Base-by-base conservation (phyloP, 92 coral and sea anemone genomes). In the Zoanthus solanderi region DNA sequence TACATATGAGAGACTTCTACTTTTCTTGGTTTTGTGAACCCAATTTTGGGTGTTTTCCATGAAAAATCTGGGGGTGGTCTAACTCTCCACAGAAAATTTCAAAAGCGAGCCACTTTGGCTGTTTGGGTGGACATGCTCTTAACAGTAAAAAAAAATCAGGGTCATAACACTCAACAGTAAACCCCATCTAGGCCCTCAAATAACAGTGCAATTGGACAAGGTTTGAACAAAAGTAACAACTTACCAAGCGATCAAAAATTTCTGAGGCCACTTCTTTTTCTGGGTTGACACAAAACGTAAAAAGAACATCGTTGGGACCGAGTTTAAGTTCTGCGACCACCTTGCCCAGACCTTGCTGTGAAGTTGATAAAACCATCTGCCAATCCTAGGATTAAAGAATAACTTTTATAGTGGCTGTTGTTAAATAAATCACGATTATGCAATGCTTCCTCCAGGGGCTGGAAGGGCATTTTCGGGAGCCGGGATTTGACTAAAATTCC, bases 111-210 rank as follows among this genome's bases (percentile, higher is more conserved):
- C 58, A 53, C 58, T 53, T 53, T 53, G 58, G 58, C 58, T 53
- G 58, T 53, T 53, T 53, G 58, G 58, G 58, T 53, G 58, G 58
- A 53, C 58, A 53, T 53, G 58, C 58, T 53, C 58, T 53, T 53
- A 53, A 53, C 58, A 53, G 58, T 32, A 75, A 75, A 75, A 75
- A 75, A 75, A 75, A 75, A 75, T 75, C 80, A 75, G 45, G 80
- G 45, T 42, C 80, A 75, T 75, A 75, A 75, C 80, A 75, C 80
- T 75, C 52, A 75, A 75, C 80, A 75, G 80, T 75, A 75, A 75
- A 75, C 80, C 80, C 80, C 80, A 75, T 75, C 80, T 75, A 75
- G 80, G 80, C 80, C 80, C 80, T 75, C 80, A 42, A 75, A 75
- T 75, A 75, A 75, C 80, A 75, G 80, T 75, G 80, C 80, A 75